Percentiles rank a stretch among this genome's conserved stretches.
Conservation (phyloP, 2,888 invertebrate genomes). For the Choreutis nemorana region DNA sequence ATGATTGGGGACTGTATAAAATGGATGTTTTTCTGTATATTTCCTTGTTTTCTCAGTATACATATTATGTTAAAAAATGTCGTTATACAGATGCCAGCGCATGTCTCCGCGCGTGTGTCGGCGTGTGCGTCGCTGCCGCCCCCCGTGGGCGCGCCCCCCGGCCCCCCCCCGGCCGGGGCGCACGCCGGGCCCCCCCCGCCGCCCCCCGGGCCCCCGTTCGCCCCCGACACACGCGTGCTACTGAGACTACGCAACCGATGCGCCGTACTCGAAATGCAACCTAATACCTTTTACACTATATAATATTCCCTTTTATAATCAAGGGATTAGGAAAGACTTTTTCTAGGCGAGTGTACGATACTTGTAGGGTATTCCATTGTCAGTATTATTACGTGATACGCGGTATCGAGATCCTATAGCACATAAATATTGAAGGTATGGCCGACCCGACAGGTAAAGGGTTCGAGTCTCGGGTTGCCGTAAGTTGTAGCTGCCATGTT, state of each 20-base stretch:
- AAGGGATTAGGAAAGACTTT: conserved; percentile 1
- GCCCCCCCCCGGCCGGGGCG: conserved; percentile 62
- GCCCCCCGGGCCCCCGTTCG: too few relatives aligned
- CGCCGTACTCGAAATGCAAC: conserved; percentile 87
- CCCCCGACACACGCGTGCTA: too few relatives aligned
- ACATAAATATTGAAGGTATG: too few relatives aligned
- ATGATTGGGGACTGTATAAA: too few relatives aligned
- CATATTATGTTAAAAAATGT: neutral
- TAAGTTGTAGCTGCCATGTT: too few relatives aligned
- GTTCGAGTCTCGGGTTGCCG: too few relatives aligned
- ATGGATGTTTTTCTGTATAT: too few relatives aligned
- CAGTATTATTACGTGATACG: neutral
- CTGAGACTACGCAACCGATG: conserved; percentile 96
- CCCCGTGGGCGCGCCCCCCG: conserved; percentile 25
- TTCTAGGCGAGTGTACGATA: conserved; percentile 4
- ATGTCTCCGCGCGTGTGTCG: conserved; percentile 86
- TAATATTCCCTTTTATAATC: conserved; percentile 15
- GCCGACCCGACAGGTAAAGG: too few relatives aligned
- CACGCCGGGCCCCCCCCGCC: conserved; percentile 83
- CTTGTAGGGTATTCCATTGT: conserved; percentile 4
- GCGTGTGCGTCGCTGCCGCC: conserved; percentile 82
- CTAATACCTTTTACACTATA: conserved; percentile 50
- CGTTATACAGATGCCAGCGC: conserved; percentile 82
- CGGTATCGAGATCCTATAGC: too few relatives aligned
- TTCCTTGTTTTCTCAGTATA: too few relatives aligned